phyloP scores from a whole-genome alignment of 2,888 invertebrate species.

The Agonopterix arenella region DNA sequence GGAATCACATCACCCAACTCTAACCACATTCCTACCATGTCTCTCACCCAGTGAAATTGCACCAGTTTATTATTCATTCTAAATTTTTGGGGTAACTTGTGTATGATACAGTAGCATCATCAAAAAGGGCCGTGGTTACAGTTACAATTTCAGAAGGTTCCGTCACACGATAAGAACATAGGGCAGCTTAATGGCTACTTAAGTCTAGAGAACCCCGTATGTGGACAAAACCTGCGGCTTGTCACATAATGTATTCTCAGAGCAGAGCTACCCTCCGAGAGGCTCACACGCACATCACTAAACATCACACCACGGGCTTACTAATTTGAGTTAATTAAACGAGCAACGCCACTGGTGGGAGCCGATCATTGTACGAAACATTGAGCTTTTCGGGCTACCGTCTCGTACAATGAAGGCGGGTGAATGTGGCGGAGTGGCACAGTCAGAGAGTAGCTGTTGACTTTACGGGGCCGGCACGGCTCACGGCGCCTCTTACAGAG shows the following conservation, averaged over 20 bases:
- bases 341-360: conserved; percentile 31
- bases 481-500: conserved; percentile 34
- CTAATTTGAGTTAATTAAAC: conserved; percentile 4
- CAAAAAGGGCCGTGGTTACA: conserved; percentile 4
- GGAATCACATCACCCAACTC: conserved; percentile 44
- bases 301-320: conserved; percentile 30
- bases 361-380: conserved; percentile 33
- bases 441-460: conserved; percentile 54
- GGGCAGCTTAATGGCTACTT: conserved; percentile 54
- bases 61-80: conserved; percentile 22
- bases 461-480: conserved; percentile 47
- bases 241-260: conserved; percentile 63
- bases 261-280: conserved; percentile 51
- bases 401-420: conserved; percentile 33
- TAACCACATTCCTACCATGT: conserved; percentile 55
- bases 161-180: conserved; percentile 47
- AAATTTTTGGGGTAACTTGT: background rate
- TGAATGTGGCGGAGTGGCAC: conserved; percentile 33
- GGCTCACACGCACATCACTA: conserved; percentile 29
- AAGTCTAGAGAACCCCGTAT: conserved; percentile 68
- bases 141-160: conserved; percentile 51
- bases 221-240: conserved; percentile 45
- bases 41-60: conserved; percentile 49
- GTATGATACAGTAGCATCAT: no score
- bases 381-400: conserved; percentile 18